Conservation (phyloP, 2,888 invertebrate species). For the Drosophila mimica region DNA sequence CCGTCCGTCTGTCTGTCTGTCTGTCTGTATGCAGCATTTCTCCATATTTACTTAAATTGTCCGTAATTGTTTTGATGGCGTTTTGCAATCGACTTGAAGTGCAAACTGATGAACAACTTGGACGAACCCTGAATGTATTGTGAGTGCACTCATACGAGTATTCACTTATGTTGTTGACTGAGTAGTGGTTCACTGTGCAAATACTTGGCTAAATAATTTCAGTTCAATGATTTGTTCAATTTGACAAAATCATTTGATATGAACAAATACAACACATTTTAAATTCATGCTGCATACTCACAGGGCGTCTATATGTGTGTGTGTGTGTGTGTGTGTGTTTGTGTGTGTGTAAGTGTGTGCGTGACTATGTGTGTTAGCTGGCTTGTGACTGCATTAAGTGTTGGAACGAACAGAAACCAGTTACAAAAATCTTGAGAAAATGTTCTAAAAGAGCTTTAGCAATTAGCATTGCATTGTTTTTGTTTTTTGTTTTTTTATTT, state of each 20-base stretch:
- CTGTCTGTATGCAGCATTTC: constrained; percentile 12
- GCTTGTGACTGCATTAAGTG: constrained; percentile 19
- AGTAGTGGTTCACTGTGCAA: constrained; percentile 29
- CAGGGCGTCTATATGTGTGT: neutral
- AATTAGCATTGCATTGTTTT: constrained; percentile 25
- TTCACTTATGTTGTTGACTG: constrained; percentile 27
- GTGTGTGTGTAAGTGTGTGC: neutral
- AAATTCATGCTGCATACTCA: constrained; percentile 31
- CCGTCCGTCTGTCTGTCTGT: constrained; percentile 1
- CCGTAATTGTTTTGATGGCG: constrained; percentile 41
- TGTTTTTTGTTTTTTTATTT: constrained; percentile 28
- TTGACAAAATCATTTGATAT: constrained; percentile 49
- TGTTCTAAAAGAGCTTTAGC: constrained; percentile 59
- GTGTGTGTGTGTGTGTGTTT: neutral
- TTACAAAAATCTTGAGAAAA: constrained; percentile 57
- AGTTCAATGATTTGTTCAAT: constrained; percentile 44
- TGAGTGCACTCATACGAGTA: constrained; percentile 5
- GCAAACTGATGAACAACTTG: constrained; percentile 27
- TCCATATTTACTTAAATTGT: constrained; percentile 29
- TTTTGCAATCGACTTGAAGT: constrained; percentile 43
- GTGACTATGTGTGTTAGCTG: constrained; percentile 7
- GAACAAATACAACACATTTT: constrained; percentile 28
- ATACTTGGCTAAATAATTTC: constrained; percentile 27
- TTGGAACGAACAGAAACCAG: constrained; percentile 37
- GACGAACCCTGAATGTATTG: constrained; percentile 32